Evolutionary conservation across 2,797 vertebrate genomes (phyloP).

Genomic region (Falco biarmicus): DNA sequence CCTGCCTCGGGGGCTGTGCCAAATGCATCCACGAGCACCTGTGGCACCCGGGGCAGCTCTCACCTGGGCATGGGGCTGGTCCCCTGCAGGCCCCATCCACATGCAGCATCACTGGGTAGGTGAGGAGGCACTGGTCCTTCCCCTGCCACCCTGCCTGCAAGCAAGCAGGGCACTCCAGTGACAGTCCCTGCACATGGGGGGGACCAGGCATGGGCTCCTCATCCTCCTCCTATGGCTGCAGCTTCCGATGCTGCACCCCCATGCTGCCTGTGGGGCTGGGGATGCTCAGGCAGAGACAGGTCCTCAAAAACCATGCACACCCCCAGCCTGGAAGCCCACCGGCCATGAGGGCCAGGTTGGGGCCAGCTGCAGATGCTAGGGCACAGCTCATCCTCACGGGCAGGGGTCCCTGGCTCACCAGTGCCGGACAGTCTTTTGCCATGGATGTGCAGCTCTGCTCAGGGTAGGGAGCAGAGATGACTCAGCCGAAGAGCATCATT

Average conservation of each 20-base stretch:
- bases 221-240: neutral
- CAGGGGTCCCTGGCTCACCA: rapidly evolving
- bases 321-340: neutral
- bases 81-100: neutral
- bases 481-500: constrained; percentile 19
- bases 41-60: rapidly evolving
- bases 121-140: neutral
- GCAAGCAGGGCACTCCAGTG: neutral
- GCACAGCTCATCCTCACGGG: rapidly evolving
- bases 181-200: rapidly evolving
- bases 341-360: rapidly evolving
- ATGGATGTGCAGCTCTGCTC: rapidly evolving
- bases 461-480: neutral
- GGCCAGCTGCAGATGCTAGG: rapidly evolving
- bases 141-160: neutral
- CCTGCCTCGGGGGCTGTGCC: neutral
- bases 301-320: neutral
- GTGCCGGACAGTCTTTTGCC: neutral
- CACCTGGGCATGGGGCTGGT: rapidly evolving
- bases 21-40: neutral
- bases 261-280: rapidly evolving
- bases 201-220: neutral
- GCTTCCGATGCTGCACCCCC: neutral
- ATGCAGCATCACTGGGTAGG: rapidly evolving
- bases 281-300: neutral